Base-by-base conservation (phyloP, 1,140 invertebrate genomes). In the Lepidostoma basale region DNA sequence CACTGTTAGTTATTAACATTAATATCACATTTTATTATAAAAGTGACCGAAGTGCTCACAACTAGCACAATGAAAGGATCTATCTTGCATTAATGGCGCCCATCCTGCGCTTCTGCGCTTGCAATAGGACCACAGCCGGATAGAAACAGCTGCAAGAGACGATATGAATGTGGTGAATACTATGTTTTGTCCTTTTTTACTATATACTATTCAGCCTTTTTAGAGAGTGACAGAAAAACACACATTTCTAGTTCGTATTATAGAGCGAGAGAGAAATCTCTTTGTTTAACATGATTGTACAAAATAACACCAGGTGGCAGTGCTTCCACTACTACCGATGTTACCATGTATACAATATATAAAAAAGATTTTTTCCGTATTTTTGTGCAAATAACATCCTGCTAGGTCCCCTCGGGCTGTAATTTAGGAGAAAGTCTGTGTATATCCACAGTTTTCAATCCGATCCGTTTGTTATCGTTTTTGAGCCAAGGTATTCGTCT, bases 101-200 rank as follows among this genome's bases (percentile, higher is more conserved):
- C 79, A 81, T 83, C 77, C 79, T 81, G 77, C 77, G 77, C 77
- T n/a, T n/a, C 79, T 81, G 77, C 77, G 77, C 77, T 80, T 77
- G 76, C 78, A 80, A 76, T 79, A 80, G 79, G 78, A 79, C 25
- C 78, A 81, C 77, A 78, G 75, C 76, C 78, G 78, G 79, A 76
- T 76, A 80, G 79, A 81, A 82, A 82, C 78, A 83, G 78, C 81
- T 83, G 80, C 80, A 81, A 77, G 78, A 81, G 78, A 82, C 81
- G 79, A 78, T 80, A 79, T 79, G 79, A 76, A 81, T 79, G 79
- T 77, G 75, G 77, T 78, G 79, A 78, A 76, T 78, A 71, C 72
- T 74, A 71, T 71, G 49, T 68, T n/a, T 70, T 73, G 67, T 83
- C 79, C 75, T 77, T 62, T 76, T 83, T 76, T 58, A 76, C 62